Conservation (phyloP, 2,888 invertebrate genomes). For the Cephalotes varians region DNA sequence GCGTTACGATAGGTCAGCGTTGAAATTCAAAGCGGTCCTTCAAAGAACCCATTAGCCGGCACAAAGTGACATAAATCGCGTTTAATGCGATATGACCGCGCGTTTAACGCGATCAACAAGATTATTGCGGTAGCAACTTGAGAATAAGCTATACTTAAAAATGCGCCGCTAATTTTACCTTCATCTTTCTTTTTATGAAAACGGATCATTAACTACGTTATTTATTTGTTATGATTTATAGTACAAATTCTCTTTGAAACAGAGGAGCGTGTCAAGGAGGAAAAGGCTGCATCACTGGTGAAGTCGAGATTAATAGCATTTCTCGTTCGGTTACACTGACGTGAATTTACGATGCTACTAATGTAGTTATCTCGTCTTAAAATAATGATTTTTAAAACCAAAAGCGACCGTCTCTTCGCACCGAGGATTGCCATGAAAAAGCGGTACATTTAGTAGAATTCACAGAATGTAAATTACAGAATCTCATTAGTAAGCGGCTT, state of each 20-base stretch:
- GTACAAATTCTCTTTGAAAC: background rate
- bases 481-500: background rate
- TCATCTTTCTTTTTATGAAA: background rate
- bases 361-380: constrained; percentile 33
- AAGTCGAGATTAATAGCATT: constrained; percentile 46
- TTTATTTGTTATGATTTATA: constrained; percentile 40
- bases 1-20: constrained; percentile 65
- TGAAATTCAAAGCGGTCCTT: constrained; percentile 56
- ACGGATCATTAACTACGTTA: background rate
- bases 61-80: constrained; percentile 42
- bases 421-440: background rate
- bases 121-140: background rate
- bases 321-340: constrained; percentile 30
- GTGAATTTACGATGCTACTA: constrained; percentile 44
- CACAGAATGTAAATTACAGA: background rate
- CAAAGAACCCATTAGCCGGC: constrained; percentile 54
- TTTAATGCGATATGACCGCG: constrained; percentile 43
- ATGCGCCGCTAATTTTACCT: constrained; percentile 19
- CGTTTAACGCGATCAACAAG: constrained; percentile 16
- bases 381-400: constrained; percentile 37
- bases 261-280: background rate
- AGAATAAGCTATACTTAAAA: constrained; percentile 18
- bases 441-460: background rate
- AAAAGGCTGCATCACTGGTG: background rate
- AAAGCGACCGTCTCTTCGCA: constrained; percentile 9